Evolutionary conservation across 2,888 invertebrate genomes (phyloP).

Genomic region (Acleris literana): DNA sequence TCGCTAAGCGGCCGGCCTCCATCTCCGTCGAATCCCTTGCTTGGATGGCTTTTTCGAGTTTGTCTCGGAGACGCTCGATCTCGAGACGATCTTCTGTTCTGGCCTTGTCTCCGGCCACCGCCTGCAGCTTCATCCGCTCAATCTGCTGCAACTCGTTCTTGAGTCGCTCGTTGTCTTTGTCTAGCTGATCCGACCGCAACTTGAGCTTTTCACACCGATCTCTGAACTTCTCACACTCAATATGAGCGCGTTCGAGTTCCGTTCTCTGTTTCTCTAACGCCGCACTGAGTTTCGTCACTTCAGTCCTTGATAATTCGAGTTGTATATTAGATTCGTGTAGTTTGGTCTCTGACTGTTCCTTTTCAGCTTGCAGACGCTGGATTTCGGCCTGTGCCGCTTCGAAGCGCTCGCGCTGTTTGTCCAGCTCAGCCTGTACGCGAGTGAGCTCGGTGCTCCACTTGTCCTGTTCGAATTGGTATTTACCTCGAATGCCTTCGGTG

Average conservation of each 20-base stretch:
- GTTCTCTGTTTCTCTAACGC: slow-evolving; percentile 91
- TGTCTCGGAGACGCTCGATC: slow-evolving; percentile 92
- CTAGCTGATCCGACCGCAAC: slow-evolving; percentile 86
- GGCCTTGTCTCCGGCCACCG: slow-evolving; percentile 85
- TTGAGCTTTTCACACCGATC: slow-evolving; percentile 94
- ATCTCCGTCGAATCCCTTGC: slow-evolving; percentile 92
- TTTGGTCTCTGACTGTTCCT: slow-evolving; percentile 87
- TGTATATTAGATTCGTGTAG: slow-evolving; percentile 92
- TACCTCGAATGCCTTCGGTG: slow-evolving; percentile 87
- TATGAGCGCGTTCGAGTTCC: slow-evolving; percentile 92
- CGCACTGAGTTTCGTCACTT: slow-evolving; percentile 88
- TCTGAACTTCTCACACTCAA: slow-evolving; percentile 94
- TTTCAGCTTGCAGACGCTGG: slow-evolving; percentile 85
- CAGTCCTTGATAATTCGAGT: slow-evolving; percentile 90
- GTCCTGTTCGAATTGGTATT: slow-evolving; percentile 84
- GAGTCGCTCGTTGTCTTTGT: slow-evolving; percentile 82
- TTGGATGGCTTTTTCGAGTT: slow-evolving; percentile 92
- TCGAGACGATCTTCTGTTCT: slow-evolving; percentile 89
- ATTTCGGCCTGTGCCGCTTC: slow-evolving; percentile 89
- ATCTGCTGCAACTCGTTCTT: slow-evolving; percentile 85
- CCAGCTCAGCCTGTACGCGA: slow-evolving; percentile 89
- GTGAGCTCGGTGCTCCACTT: slow-evolving; percentile 85
- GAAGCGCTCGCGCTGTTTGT: slow-evolving; percentile 89
- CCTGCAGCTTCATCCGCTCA: slow-evolving; percentile 89
- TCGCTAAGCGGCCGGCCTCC: slow-evolving; percentile 92